Percentiles rank a stretch among this genome's conserved stretches.
Conservation (phyloP, 2,113 vertebrate species). For the Sylvia atricapilla region DNA sequence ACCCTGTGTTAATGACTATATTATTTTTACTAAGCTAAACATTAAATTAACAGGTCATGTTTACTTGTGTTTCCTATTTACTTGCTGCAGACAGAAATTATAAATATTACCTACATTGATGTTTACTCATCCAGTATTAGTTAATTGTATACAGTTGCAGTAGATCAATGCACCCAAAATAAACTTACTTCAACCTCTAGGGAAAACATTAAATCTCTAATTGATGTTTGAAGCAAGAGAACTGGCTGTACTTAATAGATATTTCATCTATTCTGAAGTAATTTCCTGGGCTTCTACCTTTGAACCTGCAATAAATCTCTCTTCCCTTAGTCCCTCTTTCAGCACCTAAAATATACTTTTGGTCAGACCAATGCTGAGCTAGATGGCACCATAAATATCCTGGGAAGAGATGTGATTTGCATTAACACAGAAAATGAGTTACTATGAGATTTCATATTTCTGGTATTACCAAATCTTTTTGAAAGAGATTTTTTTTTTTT, state of each 20-base stretch:
- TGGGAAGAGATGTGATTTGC: neutral
- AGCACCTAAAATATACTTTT: neutral
- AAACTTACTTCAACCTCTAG: neutral
- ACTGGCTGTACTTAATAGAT: neutral
- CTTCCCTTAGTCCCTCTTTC: neutral
- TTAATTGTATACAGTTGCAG: neutral
- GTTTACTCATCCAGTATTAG: neutral
- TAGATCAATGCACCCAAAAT: neutral
- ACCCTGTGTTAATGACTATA: neutral
- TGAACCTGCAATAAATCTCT: slow-evolving; percentile 17
- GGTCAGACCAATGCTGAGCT: neutral
- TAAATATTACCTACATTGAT: neutral
- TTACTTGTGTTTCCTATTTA: neutral
- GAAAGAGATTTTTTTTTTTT: neutral
- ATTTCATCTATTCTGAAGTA: neutral
- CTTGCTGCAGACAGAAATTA: neutral
- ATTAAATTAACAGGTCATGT: neutral
- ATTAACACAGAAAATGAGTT: neutral
- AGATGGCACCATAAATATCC: neutral
- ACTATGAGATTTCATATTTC: neutral
- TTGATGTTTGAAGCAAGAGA: slow-evolving; percentile 5
- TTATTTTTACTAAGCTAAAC: neutral
- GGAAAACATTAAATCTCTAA: slow-evolving; percentile 20
- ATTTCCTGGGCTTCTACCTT: slow-evolving; percentile 16
- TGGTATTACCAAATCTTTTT: neutral